These are phyloP conservation scores for Nematostella vectensis DNA, from an alignment of 92 coral and sea anemone species.

Conservation along the genomic window DNA sequence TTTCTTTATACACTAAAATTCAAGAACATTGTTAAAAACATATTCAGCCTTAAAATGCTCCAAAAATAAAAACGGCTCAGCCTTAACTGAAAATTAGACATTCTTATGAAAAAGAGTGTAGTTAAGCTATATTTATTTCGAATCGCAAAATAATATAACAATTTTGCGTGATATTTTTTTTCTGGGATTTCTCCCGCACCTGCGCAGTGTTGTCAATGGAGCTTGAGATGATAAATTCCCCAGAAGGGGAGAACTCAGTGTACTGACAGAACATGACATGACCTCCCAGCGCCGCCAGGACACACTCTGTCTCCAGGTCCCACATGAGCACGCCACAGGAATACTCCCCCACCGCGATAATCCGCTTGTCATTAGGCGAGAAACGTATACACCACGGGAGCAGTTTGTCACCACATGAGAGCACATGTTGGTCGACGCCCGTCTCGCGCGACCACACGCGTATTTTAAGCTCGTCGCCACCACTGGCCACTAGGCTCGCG, in stretches of 20 bases:
- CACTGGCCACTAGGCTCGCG: slow-evolving; percentile 49
- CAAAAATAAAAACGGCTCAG: no score
- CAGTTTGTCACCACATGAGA: slow-evolving; percentile 25
- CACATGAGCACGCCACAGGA: slow-evolving; percentile 43
- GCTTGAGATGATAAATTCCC: slow-evolving; percentile 39
- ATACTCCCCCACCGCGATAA: slow-evolving; percentile 55
- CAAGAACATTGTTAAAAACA: no score
- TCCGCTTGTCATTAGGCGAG: slow-evolving; percentile 31
- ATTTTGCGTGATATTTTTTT: no score
- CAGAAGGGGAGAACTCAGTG: slow-evolving; percentile 51
- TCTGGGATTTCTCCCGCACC: no score
- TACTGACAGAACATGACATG: slow-evolving; percentile 51
- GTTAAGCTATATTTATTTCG: no score
- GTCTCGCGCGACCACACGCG: slow-evolving; percentile 55
- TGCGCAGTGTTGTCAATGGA: slow-evolving; percentile 50
- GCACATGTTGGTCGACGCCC: slow-evolving; percentile 40
- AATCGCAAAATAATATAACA: no score
- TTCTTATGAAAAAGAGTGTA: no score
- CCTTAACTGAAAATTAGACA: no score
- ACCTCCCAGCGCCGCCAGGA: slow-evolving; percentile 31
- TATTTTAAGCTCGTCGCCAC: slow-evolving; percentile 55
- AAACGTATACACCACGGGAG: slow-evolving; percentile 60
- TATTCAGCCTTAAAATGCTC: no score
- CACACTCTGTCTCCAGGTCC: slow-evolving; percentile 40
- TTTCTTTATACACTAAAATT: no score